A percentile compares a stretch with the other conserved stretches of the same genome.
Evolutionary conservation across 2,797 vertebrate species (phyloP).

Genomic region (Phoeniculus purpureus): DNA sequence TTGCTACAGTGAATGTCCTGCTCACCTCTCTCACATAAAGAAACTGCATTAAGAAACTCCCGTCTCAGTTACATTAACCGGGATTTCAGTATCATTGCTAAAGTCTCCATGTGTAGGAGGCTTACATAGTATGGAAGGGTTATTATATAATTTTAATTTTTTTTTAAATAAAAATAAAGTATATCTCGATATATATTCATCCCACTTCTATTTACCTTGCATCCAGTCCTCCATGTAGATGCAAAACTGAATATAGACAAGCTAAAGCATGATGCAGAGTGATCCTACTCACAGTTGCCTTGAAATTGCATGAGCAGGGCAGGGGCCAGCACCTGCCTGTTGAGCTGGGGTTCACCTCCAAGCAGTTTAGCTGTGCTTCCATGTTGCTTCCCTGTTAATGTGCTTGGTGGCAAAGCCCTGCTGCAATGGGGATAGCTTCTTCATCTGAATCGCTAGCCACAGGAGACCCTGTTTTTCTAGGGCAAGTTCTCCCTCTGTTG

Average conservation of each 20-base stretch:
- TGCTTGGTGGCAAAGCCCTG: rapidly evolving
- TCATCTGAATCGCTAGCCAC: rapidly evolving
- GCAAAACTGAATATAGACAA: not conserved
- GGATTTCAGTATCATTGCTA: not conserved
- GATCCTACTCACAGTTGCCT: not conserved
- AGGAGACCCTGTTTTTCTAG: not conserved
- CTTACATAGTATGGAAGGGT: not conserved
- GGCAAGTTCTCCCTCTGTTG: not conserved
- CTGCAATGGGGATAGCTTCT: rapidly evolving
- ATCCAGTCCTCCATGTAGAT: rapidly evolving
- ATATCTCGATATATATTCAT: not conserved
- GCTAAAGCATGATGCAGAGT: not conserved
- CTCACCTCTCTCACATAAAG: not conserved
- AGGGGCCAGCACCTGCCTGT: not conserved
- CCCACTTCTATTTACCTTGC: not conserved
- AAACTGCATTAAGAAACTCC: not conserved
- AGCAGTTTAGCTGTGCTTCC: not conserved
- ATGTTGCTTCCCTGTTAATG: rapidly evolving
- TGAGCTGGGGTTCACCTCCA: not conserved
- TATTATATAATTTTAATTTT: not conserved
- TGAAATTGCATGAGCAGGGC: rapidly evolving
- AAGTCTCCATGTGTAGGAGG: not conserved
- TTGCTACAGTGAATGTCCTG: not conserved
- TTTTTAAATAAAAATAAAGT: too few relatives aligned
- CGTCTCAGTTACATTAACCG: not conserved